Conservation (phyloP, 2,113 vertebrate species). For the Bostrychus sinensis region DNA sequence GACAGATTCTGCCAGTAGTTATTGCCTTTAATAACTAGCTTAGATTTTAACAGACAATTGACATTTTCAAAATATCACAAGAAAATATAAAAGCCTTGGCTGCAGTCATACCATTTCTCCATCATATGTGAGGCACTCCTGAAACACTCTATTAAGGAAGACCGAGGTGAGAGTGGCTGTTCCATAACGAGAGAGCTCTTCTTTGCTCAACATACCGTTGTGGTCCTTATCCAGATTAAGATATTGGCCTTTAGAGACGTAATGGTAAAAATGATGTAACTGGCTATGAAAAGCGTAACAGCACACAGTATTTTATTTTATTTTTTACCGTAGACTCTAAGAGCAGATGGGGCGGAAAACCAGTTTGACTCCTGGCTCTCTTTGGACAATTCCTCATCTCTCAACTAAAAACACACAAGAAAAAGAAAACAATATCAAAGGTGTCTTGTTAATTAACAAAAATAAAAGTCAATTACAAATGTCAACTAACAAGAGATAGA, state of each 20-base stretch:
- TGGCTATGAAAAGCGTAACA: not conserved
- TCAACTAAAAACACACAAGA: slow-evolving; percentile 78
- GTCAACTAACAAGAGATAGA: not conserved
- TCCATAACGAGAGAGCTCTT: slow-evolving; percentile 96
- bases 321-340: slow-evolving; percentile 91
- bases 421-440: not conserved
- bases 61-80: not conserved
- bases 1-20: not conserved
- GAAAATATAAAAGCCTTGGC: not conserved
- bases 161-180: slow-evolving; percentile 94
- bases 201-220: slow-evolving; percentile 98
- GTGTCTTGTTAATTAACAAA: not conserved
- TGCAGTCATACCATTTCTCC: slow-evolving; percentile 91
- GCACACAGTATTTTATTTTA: not conserved
- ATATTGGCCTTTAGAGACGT: slow-evolving; percentile 86
- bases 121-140: slow-evolving; percentile 96
- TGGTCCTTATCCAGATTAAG: slow-evolving; percentile 98
- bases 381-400: slow-evolving; percentile 97
- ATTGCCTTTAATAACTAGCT: no score
- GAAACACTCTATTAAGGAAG: slow-evolving; percentile 96
- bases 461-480: no score
- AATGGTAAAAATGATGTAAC: not conserved
- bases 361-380: slow-evolving; percentile 99
- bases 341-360: slow-evolving; percentile 97
- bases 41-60: no score